phyloP scores from a whole-genome alignment of 2,113 vertebrate genomes.

The Trochalopteron elliotii region DNA sequence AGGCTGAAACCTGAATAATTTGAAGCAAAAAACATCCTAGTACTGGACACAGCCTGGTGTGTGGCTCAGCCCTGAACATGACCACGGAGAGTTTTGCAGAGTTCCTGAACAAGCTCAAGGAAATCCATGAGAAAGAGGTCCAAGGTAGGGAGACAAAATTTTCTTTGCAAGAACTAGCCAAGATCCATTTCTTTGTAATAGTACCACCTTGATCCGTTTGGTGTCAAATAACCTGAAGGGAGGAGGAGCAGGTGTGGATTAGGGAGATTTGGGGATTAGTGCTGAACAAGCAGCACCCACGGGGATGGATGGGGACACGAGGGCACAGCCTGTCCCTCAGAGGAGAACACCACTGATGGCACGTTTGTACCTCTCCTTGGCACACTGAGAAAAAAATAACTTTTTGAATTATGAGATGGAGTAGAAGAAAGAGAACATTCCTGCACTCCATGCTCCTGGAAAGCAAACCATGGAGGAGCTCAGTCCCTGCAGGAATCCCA shows the following conservation, averaged over 20 bases:
- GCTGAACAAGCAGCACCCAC: background rate
- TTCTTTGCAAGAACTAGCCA: background rate
- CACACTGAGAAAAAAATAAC: background rate
- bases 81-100: slow-evolving; percentile 83
- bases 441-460: background rate
- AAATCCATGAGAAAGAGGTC: slow-evolving; percentile 88
- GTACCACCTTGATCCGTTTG: background rate
- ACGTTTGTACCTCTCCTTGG: fast-evolving
- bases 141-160: slow-evolving; percentile 73
- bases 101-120: slow-evolving; percentile 84
- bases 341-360: background rate
- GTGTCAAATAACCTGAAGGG: background rate
- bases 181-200: background rate
- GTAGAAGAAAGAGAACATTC: background rate
- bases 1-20: background rate
- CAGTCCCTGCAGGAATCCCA: background rate
- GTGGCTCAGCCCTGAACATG: background rate
- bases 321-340: background rate
- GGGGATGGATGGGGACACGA: fast-evolving
- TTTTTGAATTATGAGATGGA: background rate
- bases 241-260: background rate
- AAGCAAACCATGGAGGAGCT: background rate
- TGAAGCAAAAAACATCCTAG: background rate
- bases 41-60: background rate
- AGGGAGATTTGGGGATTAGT: background rate